phyloP scores from a whole-genome alignment of 2,888 invertebrate species.

The Conus canariensis region DNA sequence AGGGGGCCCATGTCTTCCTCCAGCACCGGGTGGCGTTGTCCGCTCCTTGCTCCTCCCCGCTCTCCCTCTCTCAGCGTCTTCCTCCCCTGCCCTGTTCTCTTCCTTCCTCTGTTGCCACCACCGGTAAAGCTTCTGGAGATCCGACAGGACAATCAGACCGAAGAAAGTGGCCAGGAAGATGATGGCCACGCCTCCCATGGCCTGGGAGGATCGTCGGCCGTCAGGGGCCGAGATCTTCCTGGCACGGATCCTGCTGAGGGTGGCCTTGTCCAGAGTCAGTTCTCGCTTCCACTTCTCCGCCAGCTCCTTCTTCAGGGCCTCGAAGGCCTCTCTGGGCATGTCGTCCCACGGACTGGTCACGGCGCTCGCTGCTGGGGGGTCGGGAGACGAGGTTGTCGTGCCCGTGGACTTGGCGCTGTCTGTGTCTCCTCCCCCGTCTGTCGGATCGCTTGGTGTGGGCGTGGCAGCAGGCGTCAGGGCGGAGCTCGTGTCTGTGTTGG shows the following conservation, averaged over 20 bases:
- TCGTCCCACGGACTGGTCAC: neutral
- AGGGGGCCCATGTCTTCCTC: no score
- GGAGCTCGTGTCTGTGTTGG: no score
- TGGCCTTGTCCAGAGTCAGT: neutral
- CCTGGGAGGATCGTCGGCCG: neutral
- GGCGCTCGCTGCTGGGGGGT: no score
- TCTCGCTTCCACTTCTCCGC: neutral
- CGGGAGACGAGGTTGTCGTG: no score
- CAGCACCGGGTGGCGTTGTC: neutral
- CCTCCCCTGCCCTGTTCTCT: neutral
- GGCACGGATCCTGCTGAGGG: neutral
- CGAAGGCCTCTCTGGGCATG: neutral
- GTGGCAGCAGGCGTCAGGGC: no score
- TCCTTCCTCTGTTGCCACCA: neutral
- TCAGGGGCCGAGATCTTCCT: conserved; percentile 6
- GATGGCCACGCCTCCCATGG: neutral
- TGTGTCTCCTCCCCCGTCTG: no score
- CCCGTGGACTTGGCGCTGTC: no score
- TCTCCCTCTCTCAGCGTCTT: neutral
- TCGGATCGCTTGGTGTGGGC: no score
- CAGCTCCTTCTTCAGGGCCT: neutral
- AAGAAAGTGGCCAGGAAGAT: neutral
- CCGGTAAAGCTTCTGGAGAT: neutral
- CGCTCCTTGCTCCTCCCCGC: neutral
- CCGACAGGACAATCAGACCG: neutral